Conservation (phyloP, 1,140 invertebrate genomes). For the Drosophila arizonae region DNA sequence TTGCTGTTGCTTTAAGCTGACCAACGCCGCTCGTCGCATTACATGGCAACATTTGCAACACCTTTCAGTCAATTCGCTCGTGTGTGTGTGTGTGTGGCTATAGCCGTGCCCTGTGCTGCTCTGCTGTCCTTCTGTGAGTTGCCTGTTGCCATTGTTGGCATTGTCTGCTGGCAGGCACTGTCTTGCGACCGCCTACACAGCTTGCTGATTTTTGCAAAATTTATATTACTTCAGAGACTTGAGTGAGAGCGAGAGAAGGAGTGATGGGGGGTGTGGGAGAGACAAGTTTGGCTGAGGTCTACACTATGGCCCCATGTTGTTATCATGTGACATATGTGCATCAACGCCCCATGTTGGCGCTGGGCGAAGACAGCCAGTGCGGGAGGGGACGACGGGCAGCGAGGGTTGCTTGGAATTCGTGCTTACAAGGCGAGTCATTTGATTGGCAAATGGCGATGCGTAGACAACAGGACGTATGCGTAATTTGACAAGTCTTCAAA, state of each 20-base stretch:
- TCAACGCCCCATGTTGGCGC: conserved; percentile 75
- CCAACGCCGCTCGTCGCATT: conserved; percentile 49
- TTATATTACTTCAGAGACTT: conserved; percentile 56
- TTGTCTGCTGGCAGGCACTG: conserved; percentile 48
- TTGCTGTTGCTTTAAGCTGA: conserved; percentile 38
- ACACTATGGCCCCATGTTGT: conserved; percentile 66
- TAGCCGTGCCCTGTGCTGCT: conserved; percentile 1
- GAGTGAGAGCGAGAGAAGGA: not conserved
- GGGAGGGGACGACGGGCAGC: conserved; percentile 2
- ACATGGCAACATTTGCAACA: conserved; percentile 76
- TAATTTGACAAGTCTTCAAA: conserved; percentile 74
- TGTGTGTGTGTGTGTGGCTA: conserved; percentile 17
- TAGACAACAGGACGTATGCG: conserved; percentile 67
- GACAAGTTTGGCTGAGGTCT: not conserved
- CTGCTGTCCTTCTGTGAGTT: not conserved
- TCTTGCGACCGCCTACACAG: conserved; percentile 69
- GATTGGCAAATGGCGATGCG: conserved; percentile 73
- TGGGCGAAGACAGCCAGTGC: conserved; percentile 58
- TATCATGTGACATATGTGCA: conserved; percentile 81
- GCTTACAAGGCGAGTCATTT: conserved; percentile 66
- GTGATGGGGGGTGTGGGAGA: not conserved
- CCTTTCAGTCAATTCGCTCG: conserved; percentile 71
- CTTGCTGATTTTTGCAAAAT: conserved; percentile 76
- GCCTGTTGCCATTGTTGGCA: conserved; percentile 6
- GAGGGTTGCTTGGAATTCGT: conserved; percentile 51